Conservation (phyloP, 2,888 invertebrate genomes). For the Drosophila mettleri region DNA sequence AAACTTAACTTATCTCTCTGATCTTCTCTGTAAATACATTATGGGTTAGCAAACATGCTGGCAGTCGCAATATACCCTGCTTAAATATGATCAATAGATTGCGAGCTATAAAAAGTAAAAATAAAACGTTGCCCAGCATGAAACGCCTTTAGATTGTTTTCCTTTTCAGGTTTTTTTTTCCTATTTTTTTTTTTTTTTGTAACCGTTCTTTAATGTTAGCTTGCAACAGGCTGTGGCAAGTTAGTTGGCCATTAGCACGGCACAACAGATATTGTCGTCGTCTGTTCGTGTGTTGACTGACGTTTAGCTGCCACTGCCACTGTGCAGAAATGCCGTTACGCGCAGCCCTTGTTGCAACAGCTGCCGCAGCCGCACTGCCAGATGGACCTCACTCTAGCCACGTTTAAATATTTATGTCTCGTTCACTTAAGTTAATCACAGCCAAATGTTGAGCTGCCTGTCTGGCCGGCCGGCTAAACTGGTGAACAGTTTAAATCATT, state of each 20-base stretch:
- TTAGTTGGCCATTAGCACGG: slow-evolving; percentile 56
- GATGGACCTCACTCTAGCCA: background rate
- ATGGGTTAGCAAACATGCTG: fast-evolving
- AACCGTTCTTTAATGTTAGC: slow-evolving; percentile 49
- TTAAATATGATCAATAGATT: background rate
- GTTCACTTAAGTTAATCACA: slow-evolving; percentile 81
- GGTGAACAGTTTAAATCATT: slow-evolving; percentile 67
- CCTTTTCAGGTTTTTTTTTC: background rate
- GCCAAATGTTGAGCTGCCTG: slow-evolving; percentile 64
- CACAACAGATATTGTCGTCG: slow-evolving; percentile 43
- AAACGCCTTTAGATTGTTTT: slow-evolving; percentile 47
- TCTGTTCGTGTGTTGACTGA: slow-evolving; percentile 48
- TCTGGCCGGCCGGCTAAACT: slow-evolving; percentile 28
- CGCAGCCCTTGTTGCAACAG: slow-evolving; percentile 5
- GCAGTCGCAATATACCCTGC: background rate
- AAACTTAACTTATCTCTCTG: background rate
- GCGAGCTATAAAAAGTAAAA: slow-evolving; percentile 26
- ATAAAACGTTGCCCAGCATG: slow-evolving; percentile 34
- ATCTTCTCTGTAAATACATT: background rate
- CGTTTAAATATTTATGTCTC: slow-evolving; percentile 80
- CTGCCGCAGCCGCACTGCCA: slow-evolving; percentile 3
- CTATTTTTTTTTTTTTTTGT: background rate
- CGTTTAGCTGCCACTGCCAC: slow-evolving; percentile 50
- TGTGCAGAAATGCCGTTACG: slow-evolving; percentile 32
- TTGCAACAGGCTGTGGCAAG: slow-evolving; percentile 23